phyloP scores from a whole-genome alignment of 1,140 invertebrate species.

The Oppia nitens region DNA sequence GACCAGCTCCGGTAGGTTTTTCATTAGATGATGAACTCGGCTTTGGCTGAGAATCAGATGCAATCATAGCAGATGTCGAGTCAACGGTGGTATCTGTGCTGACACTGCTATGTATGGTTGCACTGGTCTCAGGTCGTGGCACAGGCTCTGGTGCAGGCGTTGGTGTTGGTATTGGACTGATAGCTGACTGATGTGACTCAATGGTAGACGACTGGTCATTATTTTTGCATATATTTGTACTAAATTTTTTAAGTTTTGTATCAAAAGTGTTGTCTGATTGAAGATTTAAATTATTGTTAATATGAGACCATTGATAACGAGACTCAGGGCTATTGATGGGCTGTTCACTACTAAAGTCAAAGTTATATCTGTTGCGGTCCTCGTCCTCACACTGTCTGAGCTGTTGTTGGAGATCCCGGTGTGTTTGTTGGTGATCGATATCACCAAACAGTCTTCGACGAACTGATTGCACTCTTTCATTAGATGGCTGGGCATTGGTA shows the following conservation, averaged over 20 bases:
- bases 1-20: neutral
- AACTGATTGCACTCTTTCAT: neutral
- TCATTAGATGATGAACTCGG: neutral
- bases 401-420: neutral
- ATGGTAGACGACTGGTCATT: neutral
- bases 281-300: neutral
- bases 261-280: no score
- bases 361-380: neutral
- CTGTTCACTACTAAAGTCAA: neutral
- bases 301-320: neutral
- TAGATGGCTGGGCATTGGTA: neutral
- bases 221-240: neutral
- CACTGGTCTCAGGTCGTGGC: neutral
- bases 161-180: no score
- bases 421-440: neutral
- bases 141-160: no score
- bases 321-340: neutral
- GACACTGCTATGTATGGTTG: neutral
- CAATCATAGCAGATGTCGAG: neutral
- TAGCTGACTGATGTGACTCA: neutral
- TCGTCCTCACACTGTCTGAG: neutral
- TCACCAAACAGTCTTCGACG: neutral
- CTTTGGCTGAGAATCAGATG: neutral
- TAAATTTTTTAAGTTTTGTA: neutral
- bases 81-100: neutral